Conservation (phyloP, 2,888 invertebrate genomes). For the Hedya salicella region DNA sequence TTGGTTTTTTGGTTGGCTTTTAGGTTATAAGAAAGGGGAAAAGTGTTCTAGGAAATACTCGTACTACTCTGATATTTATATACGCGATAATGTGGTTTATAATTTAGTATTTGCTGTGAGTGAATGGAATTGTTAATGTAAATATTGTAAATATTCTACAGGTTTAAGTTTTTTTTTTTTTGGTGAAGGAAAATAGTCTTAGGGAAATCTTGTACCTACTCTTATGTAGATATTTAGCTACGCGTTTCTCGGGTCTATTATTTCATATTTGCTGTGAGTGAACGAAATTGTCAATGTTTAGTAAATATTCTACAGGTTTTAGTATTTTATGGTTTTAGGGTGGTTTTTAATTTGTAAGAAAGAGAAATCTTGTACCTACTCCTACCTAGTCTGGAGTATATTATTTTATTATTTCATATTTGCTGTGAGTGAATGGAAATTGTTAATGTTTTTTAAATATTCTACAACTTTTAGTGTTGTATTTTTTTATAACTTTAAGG, state of each 20-base stretch:
- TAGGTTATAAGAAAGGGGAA: constrained; percentile 4
- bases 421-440: constrained; percentile 54
- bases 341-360: too few species aligned
- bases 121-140: constrained; percentile 52
- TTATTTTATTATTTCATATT: constrained; percentile 81
- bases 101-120: constrained; percentile 72
- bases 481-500: constrained; percentile 20
- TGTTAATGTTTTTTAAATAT: constrained; percentile 44
- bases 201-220: too few species aligned
- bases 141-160: constrained; percentile 30
- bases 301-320: neutral
- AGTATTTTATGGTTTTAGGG: neutral
- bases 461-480: too few species aligned
- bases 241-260: neutral
- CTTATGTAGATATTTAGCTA: too few species aligned
- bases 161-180: constrained; percentile 37
- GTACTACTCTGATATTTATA: constrained; percentile 76
- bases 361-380: too few species aligned
- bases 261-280: neutral
- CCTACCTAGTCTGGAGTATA: too few species aligned
- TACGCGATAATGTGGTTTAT: constrained; percentile 79
- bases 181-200: too few species aligned
- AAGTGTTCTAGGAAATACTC: too few species aligned
- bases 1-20: neutral
- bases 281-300: too few species aligned